Evolutionary conservation across 2,888 invertebrate species (phyloP).

Genomic region (Rotaria magnacalcarata): DNA sequence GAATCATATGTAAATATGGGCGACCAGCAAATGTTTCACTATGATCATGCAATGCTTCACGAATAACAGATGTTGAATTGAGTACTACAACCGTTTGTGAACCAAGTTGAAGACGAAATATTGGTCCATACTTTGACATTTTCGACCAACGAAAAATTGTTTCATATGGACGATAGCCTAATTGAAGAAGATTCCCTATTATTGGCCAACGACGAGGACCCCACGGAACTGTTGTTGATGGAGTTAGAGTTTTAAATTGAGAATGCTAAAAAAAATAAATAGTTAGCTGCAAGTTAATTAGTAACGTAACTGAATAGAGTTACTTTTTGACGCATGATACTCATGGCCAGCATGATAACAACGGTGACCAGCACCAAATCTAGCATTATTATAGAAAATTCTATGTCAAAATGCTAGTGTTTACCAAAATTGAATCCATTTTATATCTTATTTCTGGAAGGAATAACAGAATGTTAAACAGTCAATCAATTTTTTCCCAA

Average conservation of each 20-base stretch:
- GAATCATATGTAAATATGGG: conserved; percentile 41
- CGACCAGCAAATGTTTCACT: conserved; percentile 45
- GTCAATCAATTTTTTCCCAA: not conserved
- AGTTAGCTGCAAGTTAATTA: too few relatives aligned
- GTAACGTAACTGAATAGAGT: not conserved
- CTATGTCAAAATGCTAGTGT: not conserved
- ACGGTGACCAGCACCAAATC: not conserved
- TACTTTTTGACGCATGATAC: not conserved
- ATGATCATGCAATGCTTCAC: conserved; percentile 43
- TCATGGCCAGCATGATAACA: not conserved
- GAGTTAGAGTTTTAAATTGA: not conserved
- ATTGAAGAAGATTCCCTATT: conserved; percentile 39
- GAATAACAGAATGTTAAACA: not conserved
- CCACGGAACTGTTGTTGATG: conserved; percentile 25
- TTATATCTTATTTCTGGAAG: not conserved
- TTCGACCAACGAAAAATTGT: conserved; percentile 43
- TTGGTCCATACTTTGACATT: conserved; percentile 37
- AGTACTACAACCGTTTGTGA: conserved; percentile 40
- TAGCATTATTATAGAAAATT: not conserved
- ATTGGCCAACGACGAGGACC: conserved; percentile 38
- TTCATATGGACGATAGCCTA: conserved; percentile 44
- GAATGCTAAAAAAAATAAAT: not conserved
- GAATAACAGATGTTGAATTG: conserved; percentile 37
- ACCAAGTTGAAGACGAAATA: conserved; percentile 40
- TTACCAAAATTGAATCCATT: not conserved